Evolutionary conservation across 2,113 vertebrate species (phyloP).

Genomic region (Sinocyclocheilus grahami): DNA sequence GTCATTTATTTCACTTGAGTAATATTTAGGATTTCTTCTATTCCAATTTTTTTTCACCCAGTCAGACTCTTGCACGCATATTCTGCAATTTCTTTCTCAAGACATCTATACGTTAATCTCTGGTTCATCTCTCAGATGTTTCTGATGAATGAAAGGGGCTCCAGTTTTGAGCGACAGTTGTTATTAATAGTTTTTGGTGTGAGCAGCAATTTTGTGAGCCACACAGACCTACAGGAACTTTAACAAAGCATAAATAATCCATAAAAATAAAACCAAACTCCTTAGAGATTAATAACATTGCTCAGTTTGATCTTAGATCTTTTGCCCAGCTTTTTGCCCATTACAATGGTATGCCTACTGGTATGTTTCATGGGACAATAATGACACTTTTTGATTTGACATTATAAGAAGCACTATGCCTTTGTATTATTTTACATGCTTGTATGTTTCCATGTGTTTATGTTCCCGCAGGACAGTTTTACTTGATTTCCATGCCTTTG

Average conservation of each 20-base stretch:
- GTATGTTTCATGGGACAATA: background rate
- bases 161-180: background rate
- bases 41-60: background rate
- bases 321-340: too few relatives aligned
- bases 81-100: background rate
- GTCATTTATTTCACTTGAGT: background rate
- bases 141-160: background rate
- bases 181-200: background rate
- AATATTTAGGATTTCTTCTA: background rate
- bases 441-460: background rate
- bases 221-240: background rate
- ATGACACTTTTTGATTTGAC: too few relatives aligned
- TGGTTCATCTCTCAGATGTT: background rate
- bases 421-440: background rate
- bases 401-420: background rate
- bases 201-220: background rate
- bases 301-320: too few relatives aligned
- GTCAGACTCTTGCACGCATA: background rate
- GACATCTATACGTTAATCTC: background rate
- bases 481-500: background rate
- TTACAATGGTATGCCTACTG: background rate
- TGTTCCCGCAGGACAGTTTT: too few relatives aligned
- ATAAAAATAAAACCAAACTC: background rate
- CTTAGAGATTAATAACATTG: background rate
- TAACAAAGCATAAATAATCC: background rate